Conservation (phyloP, 2,797 vertebrate genomes). For the Platyrinchus mystaceus region DNA sequence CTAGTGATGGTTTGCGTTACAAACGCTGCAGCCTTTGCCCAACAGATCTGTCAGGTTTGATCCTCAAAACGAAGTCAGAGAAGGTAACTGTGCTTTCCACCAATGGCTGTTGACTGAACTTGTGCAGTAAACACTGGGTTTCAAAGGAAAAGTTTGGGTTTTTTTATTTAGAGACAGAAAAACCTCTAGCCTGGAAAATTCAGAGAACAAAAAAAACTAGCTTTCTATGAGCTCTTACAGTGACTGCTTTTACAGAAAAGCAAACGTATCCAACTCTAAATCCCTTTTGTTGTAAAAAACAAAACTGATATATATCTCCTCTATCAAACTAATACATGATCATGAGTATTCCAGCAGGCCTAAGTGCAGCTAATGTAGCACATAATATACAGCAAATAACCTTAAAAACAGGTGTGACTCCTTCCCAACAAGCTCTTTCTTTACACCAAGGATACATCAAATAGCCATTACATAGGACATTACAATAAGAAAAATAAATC, state of each 20-base stretch:
- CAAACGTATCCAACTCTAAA: background rate
- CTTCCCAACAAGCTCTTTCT: background rate
- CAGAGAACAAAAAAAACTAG: background rate
- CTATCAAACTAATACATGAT: background rate
- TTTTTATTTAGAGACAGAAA: background rate
- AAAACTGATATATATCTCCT: background rate
- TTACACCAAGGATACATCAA: background rate
- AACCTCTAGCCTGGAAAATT: background rate
- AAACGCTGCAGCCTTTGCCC: background rate
- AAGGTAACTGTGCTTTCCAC: background rate
- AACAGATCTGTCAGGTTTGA: background rate
- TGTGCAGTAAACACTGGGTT: background rate
- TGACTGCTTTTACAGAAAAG: background rate
- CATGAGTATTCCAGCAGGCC: background rate
- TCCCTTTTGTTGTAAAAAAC: background rate
- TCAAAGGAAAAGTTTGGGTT: background rate
- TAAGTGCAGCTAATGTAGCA: background rate
- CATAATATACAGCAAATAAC: background rate
- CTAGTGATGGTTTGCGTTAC: too few relatives aligned
- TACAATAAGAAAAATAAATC: background rate
- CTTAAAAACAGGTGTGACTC: background rate
- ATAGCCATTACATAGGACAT: background rate
- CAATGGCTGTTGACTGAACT: background rate
- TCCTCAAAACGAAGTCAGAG: background rate
- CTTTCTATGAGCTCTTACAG: background rate